Base-by-base conservation (phyloP, 2,113 vertebrate genomes). In the Platysteira castanea region DNA sequence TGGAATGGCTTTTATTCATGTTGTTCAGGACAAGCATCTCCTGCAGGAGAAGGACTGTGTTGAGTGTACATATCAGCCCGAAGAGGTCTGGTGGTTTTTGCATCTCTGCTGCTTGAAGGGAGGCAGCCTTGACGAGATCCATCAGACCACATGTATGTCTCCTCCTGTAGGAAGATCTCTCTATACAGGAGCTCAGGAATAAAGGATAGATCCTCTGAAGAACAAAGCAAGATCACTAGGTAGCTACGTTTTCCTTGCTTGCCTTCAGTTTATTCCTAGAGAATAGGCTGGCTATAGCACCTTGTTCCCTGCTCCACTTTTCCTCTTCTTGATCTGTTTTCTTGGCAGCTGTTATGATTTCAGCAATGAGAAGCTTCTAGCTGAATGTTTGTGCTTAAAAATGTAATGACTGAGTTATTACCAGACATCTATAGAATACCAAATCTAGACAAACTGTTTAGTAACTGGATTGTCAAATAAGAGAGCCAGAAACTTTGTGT, bases 41-140 rank as follows among this genome's bases (percentile, higher is more conserved):
- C 26, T 50, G 22, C 26, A 50, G 23, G 2, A 3, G 17, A 81
- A 42, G 16, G 16, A 2, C 6, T 20, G 0, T 21, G 13, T 15
- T 44, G 18, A 35, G 12, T 26, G 15, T 28, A 26, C 2, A 0
- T 8, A 24, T 14, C 41, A 64, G 7, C 7, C 0, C 0, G 7
- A 21, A 91, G 50, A 54, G 7, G 17, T 53, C 28, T 49, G n/a
- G 7, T 28, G 7, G 3, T 12, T 61, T 82, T 70, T 74, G 26
- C 8, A 15, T 49, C 13, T 74, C 47, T 75, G 17, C 20, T 31
- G 15, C 22, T 60, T 57, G 10, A 56, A 21, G 15, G 15, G 5
- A 87, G 7, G 1, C 0, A 2, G 26, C 17, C 44, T n/a, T 54
- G 37, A 49, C 9, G 13, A 63, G 5, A 46, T 56, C 10, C 24